phyloP scores from a whole-genome alignment of 2,797 vertebrate genomes.

The Lateolabrax maculatus region DNA sequence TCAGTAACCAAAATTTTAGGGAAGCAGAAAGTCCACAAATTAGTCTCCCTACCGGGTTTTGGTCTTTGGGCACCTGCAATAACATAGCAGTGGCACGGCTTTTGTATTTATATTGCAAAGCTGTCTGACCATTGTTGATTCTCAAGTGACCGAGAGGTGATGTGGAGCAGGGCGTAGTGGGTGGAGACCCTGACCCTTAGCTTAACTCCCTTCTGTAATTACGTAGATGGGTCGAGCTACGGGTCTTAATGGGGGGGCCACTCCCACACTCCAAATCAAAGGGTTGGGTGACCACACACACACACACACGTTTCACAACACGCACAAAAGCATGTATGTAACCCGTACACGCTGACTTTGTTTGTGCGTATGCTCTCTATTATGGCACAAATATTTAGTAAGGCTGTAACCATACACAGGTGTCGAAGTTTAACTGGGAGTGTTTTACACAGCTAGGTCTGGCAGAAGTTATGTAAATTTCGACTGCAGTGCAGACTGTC shows the following conservation, averaged over 20 bases:
- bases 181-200: constrained; percentile 80
- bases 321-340: constrained; percentile 39
- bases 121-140: constrained; percentile 65
- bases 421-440: constrained; percentile 56
- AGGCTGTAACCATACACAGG: constrained; percentile 45
- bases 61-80: constrained; percentile 71
- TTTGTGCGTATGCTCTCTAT: constrained; percentile 55
- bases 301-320: constrained; percentile 37
- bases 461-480: constrained; percentile 45
- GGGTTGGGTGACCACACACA: constrained; percentile 70
- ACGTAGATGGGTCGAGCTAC: constrained; percentile 56
- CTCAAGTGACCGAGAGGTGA: constrained; percentile 43
- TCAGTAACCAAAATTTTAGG: constrained; percentile 70
- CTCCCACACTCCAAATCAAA: constrained; percentile 81
- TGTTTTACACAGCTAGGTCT: constrained; percentile 57
- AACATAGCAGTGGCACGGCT: constrained; percentile 56
- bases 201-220: constrained; percentile 79
- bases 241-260: constrained; percentile 73
- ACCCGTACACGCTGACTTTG: constrained; percentile 33
- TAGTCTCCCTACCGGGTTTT: constrained; percentile 41
- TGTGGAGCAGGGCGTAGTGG: constrained; percentile 62
- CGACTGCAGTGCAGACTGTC: constrained; percentile 4
- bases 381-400: constrained; percentile 58
- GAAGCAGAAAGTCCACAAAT: constrained; percentile 59
- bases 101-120: constrained; percentile 65